Evolutionary conservation across 2,888 invertebrate species (phyloP), one percentile per base, ranked within the genome.

Genomic region (Hetaerina titia): DNA sequence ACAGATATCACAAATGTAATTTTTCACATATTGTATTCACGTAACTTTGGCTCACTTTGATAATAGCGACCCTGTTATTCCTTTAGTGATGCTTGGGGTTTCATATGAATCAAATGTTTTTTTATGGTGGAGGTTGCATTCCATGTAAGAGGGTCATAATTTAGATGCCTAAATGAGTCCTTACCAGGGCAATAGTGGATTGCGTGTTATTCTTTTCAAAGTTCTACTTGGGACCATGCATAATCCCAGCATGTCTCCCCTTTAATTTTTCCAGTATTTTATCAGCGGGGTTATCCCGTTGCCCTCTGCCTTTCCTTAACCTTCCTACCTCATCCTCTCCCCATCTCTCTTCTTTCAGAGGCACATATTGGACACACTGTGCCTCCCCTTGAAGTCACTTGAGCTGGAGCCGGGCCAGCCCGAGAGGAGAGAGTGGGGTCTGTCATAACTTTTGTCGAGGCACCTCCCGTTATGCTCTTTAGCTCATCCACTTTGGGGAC

Each of bases 321-420:
- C 45, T 92, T 74, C 92, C 81, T 45, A 74, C 92, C 92, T 92
- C 69, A 92, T 69, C 92, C 92, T 69, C 57, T 74, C 69, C 92
- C 92, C 92, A 92, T 92, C 92, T 92, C 92, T 92, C 92, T 92
- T 92, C 92, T 92, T 92, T 92, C 92, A 92, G 92, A 92, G 92
- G 92, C 92, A 92, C 92, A 92, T n/a, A 69, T 25, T 92, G 92
- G 92, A 92, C 92, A n/a, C 92, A 92, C 92, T 92, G 92, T 92
- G 92, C 92, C 92, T 92, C 92, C 92, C 92, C 64, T 92, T 69
- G 92, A 92, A 92, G 92, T 92, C 92, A 92, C 92, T 92, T 92
- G 92, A 92, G 92, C 92, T 92, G 89, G 89, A 89, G 89, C 89
- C 89, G 92, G 69, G 92, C 92, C 92, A 92, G 92, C 92, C 64